These are phyloP conservation scores for Melanostoma mellinum DNA, from an alignment of 2,888 invertebrate genomes.

Conservation along the genomic window DNA sequence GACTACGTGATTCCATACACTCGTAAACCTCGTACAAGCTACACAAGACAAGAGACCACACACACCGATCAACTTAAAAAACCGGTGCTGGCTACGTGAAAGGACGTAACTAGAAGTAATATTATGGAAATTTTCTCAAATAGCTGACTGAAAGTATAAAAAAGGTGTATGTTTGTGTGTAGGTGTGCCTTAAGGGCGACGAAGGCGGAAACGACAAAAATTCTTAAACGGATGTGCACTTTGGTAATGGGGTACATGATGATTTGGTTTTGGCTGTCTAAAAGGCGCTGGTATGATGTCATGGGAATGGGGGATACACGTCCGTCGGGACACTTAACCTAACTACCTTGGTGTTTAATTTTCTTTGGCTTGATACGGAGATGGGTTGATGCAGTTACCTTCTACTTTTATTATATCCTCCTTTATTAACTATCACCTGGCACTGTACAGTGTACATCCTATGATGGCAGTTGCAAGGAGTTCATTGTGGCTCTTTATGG, in stretches of 20 bases:
- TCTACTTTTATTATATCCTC: constrained; percentile 10
- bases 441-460: constrained; percentile 35
- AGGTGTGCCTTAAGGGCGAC: neutral
- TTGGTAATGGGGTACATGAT: constrained; percentile 56
- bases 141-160: constrained; percentile 16
- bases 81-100: constrained; percentile 47
- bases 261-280: constrained; percentile 53
- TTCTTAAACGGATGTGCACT: constrained; percentile 70
- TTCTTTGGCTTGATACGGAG: constrained; percentile 33
- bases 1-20: constrained; percentile 70
- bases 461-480: constrained; percentile 32
- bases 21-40: constrained; percentile 32
- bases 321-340: constrained; percentile 61
- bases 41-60: constrained; percentile 30
- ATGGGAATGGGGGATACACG: constrained; percentile 23
- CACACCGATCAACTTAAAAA: constrained; percentile 53
- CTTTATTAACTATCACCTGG: constrained; percentile 56
- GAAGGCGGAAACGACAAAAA: constrained; percentile 44
- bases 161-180: neutral
- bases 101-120: constrained; percentile 61
- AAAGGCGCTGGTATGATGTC: constrained; percentile 10
- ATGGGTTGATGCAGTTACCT: neutral
- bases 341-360: constrained; percentile 67
- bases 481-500: constrained; percentile 58
- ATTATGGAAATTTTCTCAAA: constrained; percentile 65